These are phyloP conservation scores for Apotomis turbidana DNA, from an alignment of 2,888 invertebrate genomes.

Conservation along the genomic window DNA sequence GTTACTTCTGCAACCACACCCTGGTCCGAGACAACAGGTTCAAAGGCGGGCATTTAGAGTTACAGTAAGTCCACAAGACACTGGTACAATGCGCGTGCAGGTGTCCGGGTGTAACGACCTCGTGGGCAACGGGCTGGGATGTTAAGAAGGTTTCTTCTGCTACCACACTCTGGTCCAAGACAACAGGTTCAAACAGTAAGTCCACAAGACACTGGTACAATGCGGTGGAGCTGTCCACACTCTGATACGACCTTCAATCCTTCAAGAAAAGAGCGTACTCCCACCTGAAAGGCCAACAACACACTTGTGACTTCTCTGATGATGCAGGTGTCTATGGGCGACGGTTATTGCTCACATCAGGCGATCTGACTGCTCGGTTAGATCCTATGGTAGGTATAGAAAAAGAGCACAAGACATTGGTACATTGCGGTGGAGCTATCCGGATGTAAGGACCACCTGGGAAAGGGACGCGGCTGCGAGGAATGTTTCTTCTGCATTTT, in stretches of 20 bases:
- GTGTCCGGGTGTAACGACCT: conserved; percentile 13
- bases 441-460: conserved; percentile 16
- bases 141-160: conserved; percentile 32
- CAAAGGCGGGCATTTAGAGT: neutral
- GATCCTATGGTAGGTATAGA: too few relatives aligned
- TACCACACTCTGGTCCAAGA: conserved; percentile 9
- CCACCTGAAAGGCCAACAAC: too few relatives aligned
- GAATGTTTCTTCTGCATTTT: conserved; percentile 32
- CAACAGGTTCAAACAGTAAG: neutral
- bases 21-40: neutral
- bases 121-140: conserved; percentile 19
- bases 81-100: neutral
- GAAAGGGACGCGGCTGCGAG: conserved; percentile 22
- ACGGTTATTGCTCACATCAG: too few relatives aligned
- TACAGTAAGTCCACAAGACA: neutral
- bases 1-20: conserved; percentile 26
- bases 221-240: neutral
- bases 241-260: too few relatives aligned
- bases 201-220: too few relatives aligned
- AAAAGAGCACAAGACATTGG: too few relatives aligned
- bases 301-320: too few relatives aligned
- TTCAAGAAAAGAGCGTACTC: too few relatives aligned
- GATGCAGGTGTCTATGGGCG: too few relatives aligned
- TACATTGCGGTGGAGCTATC: neutral
- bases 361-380: too few relatives aligned